phyloP scores from a whole-genome alignment of 2,113 vertebrate species.

The Microcebus ravelobensis region DNA sequence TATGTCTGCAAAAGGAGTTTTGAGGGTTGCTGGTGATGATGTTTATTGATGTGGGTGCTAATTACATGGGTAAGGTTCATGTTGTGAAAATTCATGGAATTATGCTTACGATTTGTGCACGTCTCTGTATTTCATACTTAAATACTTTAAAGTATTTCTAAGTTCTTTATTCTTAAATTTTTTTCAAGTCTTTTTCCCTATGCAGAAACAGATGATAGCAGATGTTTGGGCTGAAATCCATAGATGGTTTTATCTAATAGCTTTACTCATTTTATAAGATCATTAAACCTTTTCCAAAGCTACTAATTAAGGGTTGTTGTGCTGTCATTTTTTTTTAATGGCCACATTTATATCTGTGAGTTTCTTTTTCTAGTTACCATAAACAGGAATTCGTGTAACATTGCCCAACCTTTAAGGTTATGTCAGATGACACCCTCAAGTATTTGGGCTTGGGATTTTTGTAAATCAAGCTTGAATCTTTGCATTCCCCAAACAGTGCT shows the following conservation, averaged over 20 bases:
- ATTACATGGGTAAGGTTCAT: not conserved
- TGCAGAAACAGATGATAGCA: not conserved
- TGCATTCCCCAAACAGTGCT: not conserved
- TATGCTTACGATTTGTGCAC: not conserved
- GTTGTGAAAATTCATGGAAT: not conserved
- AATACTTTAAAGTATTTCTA: slow-evolving; percentile 9
- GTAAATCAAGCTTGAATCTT: not conserved
- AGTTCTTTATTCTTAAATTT: not conserved
- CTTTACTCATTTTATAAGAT: not conserved
- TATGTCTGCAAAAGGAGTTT: not conserved
- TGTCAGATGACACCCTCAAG: not conserved
- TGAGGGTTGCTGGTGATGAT: not conserved
- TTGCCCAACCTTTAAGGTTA: not conserved
- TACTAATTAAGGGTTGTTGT: not conserved
- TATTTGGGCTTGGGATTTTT: not conserved
- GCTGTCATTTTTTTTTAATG: not conserved
- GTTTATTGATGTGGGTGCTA: not conserved
- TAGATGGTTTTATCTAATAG: not conserved
- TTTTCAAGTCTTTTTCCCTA: not conserved
- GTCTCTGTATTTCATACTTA: not conserved
- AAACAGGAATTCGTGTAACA: not conserved
- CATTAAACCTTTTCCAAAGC: slow-evolving; percentile 2
- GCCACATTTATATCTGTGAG: not conserved
- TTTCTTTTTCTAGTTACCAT: slow-evolving; percentile 30
- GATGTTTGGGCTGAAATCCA: not conserved